Percentiles rank a stretch among this genome's conserved stretches.
These are phyloP conservation scores for Melanotus villosus DNA, from an alignment of 2,888 invertebrate genomes.

Conservation along the genomic window DNA sequence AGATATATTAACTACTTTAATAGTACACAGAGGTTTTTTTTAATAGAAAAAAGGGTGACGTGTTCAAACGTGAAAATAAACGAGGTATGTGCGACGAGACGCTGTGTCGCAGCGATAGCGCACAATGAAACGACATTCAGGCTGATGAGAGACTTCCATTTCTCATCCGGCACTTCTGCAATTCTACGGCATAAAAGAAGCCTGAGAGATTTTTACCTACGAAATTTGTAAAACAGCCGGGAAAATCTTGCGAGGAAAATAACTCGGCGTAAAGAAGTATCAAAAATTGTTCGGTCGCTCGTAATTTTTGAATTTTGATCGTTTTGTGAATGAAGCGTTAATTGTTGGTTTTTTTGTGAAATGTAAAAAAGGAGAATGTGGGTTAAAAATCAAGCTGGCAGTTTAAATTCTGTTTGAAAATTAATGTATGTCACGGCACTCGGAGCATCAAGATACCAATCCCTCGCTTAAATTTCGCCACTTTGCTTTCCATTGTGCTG, in stretches of 20 bases:
- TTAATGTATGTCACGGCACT: conserved; percentile 35
- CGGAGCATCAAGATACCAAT: conserved; percentile 34
- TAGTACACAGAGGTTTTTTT: conserved; percentile 34
- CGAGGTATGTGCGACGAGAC: conserved; percentile 41
- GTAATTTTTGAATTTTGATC: background rate
- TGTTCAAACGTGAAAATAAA: conserved; percentile 42
- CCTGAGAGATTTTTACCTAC: conserved; percentile 20
- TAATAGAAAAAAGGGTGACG: conserved; percentile 39
- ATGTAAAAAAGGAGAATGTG: background rate
- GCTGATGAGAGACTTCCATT: conserved; percentile 43
- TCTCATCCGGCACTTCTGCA: conserved; percentile 40
- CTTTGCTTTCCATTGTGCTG: conserved; percentile 36
- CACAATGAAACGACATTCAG: conserved; percentile 41
- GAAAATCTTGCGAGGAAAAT: background rate
- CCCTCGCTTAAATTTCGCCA: conserved; percentile 31
- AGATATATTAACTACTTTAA: conserved; percentile 36
- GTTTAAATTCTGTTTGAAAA: conserved; percentile 16
- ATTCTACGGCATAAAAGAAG: conserved; percentile 32
- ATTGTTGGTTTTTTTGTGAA: background rate
- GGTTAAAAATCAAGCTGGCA: conserved; percentile 5
- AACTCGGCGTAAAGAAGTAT: background rate
- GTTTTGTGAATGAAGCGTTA: background rate
- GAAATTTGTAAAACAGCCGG: conserved; percentile 23
- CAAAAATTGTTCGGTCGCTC: background rate
- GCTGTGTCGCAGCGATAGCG: conserved; percentile 40